These are phyloP conservation scores for Paragorgia papillata DNA, from an alignment of 92 coral and sea anemone genomes.

Conservation along the genomic window DNA sequence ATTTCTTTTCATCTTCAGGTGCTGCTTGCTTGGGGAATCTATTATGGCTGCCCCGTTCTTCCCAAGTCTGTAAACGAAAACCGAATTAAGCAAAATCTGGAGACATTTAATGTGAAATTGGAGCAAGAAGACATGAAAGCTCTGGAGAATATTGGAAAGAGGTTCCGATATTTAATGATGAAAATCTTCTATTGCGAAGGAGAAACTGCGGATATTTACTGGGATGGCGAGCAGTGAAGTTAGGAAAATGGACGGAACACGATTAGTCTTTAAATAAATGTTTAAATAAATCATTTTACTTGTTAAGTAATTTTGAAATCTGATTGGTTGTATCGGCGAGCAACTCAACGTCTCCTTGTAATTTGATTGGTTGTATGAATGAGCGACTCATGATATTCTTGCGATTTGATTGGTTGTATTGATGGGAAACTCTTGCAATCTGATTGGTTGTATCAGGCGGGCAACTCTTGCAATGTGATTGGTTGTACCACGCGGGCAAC, in stretches of 20 bases:
- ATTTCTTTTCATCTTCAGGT: conserved; percentile 59
- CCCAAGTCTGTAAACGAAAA: conserved; percentile 73
- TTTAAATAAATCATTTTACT: no score
- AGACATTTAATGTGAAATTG: conserved; percentile 60
- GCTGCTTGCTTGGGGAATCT: conserved; percentile 72
- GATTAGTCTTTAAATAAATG: no score
- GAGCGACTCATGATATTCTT: no score
- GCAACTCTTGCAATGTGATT: no score
- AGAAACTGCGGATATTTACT: conserved; percentile 48
- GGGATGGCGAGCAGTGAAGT: conserved; percentile 73
- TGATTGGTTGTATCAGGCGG: no score
- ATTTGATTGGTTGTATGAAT: no score
- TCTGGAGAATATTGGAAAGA: conserved; percentile 58
- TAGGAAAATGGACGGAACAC: neutral
- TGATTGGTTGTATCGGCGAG: no score
- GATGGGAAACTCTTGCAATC: no score
- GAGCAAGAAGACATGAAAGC: conserved; percentile 73
- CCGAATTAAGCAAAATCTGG: conserved; percentile 67
- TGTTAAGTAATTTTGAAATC: no score
- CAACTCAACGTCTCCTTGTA: no score
- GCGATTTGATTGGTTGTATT: no score
- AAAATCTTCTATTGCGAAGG: conserved; percentile 57
- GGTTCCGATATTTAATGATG: conserved; percentile 56
- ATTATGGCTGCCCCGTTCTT: conserved; percentile 71
- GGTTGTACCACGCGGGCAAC: no score